Percentiles rank a stretch among this genome's conserved stretches.
phyloP scores from a whole-genome alignment of 1,140 invertebrate species.

The Drosophila teissieri region DNA sequence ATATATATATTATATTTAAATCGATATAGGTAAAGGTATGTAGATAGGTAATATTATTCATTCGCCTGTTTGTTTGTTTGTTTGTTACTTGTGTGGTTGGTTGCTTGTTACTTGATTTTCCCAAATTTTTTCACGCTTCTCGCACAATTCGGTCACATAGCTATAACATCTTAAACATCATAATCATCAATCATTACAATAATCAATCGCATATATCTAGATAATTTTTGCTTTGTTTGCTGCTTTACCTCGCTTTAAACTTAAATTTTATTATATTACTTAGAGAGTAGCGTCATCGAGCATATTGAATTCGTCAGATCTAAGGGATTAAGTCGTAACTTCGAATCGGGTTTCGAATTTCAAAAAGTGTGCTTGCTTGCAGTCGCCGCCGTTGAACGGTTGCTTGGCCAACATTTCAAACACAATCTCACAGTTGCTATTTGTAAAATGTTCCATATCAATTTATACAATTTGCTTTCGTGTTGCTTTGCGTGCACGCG shows the following conservation, averaged over 20 bases:
- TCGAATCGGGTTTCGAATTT: constrained; percentile 33
- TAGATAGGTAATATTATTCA: constrained; percentile 83
- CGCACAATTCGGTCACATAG: constrained; percentile 71
- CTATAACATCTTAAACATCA: constrained; percentile 83
- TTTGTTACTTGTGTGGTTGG: constrained; percentile 71
- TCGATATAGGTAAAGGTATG: constrained; percentile 82
- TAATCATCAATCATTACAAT: constrained; percentile 71
- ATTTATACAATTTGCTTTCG: constrained; percentile 42
- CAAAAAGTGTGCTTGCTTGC: constrained; percentile 42
- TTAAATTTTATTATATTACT: constrained; percentile 77
- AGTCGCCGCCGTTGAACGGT: constrained; percentile 61
- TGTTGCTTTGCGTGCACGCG: constrained; percentile 17
- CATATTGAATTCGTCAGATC: constrained; percentile 82
- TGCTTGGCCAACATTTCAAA: constrained; percentile 59
- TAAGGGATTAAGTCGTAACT: constrained; percentile 49
- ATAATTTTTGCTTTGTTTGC: constrained; percentile 63
- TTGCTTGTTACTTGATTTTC: constrained; percentile 59
- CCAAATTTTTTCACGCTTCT: constrained; percentile 56
- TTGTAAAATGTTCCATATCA: constrained; percentile 56
- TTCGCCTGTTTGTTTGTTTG: constrained; percentile 79
- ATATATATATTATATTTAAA: constrained; percentile 69
- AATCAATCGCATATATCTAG: constrained; percentile 70
- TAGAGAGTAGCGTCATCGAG: constrained; percentile 83
- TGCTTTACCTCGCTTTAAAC: constrained; percentile 74
- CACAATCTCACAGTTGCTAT: constrained; percentile 70